Evolutionary conservation across 2,797 vertebrate species (phyloP).

Genomic region (Glossophaga mutica): DNA sequence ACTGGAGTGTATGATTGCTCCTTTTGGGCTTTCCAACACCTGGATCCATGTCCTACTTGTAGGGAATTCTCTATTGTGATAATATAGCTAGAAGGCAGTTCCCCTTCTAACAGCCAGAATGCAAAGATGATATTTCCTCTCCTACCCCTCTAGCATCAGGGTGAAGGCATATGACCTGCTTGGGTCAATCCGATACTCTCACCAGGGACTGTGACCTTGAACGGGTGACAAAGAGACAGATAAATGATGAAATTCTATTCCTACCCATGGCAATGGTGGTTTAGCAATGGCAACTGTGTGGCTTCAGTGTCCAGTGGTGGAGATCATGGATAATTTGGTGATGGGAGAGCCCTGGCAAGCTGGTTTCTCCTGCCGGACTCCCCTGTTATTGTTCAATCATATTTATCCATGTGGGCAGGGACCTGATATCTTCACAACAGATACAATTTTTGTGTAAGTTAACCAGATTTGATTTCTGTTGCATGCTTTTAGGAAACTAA

Average conservation of each 20-base stretch:
- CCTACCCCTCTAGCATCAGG: neutral
- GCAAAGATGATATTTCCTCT: neutral
- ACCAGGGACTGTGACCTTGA: neutral
- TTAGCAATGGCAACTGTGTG: neutral
- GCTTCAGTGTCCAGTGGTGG: neutral
- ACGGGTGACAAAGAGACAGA: neutral
- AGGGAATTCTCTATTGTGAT: neutral
- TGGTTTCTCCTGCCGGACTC: neutral
- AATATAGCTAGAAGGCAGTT: neutral
- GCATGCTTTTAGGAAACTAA: neutral
- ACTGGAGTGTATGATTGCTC: neutral
- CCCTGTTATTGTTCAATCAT: neutral
- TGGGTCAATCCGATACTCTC: neutral
- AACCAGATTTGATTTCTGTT: neutral
- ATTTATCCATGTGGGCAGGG: neutral
- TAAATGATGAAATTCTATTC: neutral
- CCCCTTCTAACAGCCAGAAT: neutral
- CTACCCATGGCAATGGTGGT: neutral
- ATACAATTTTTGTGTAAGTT: neutral
- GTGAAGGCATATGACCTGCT: neutral
- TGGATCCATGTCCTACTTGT: neutral
- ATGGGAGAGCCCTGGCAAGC: neutral
- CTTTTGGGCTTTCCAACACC: neutral
- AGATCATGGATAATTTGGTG: fast-evolving
- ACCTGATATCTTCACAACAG: neutral